Percentiles rank a stretch among this genome's conserved stretches.
These are phyloP conservation scores for Gallinago nigripennis DNA, from an alignment of 2,797 vertebrate species.

Conservation along the genomic window DNA sequence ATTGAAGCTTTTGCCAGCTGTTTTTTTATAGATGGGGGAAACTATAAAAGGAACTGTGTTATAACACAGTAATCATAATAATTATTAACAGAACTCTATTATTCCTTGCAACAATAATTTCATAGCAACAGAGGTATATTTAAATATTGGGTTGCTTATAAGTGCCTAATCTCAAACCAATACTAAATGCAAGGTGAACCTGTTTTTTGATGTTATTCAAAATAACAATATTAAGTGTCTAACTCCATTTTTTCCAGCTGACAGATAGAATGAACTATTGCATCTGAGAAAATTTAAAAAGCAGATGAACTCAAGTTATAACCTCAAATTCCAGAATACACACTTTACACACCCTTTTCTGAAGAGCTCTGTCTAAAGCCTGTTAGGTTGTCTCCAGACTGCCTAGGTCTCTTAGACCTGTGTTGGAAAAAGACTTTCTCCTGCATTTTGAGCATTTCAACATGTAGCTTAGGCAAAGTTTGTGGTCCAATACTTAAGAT, in stretches of 20 bases:
- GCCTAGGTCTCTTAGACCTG: background rate
- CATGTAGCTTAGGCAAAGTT: accelerated
- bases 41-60: background rate
- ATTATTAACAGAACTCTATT: background rate
- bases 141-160: background rate
- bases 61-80: background rate
- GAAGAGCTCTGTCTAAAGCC: background rate
- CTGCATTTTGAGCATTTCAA: background rate
- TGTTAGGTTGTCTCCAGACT: background rate
- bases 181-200: background rate
- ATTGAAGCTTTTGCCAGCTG: background rate
- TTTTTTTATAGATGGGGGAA: background rate
- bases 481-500: background rate
- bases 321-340: background rate
- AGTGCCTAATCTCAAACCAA: background rate
- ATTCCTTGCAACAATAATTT: background rate
- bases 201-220: background rate
- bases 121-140: background rate
- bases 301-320: background rate
- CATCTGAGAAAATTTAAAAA: background rate
- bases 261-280: background rate
- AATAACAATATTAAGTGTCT: background rate
- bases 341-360: background rate
- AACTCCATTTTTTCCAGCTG: background rate
- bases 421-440: background rate